These are phyloP conservation scores for Platycnemis pennipes DNA, from an alignment of 2,888 invertebrate genomes.

Conservation along the genomic window DNA sequence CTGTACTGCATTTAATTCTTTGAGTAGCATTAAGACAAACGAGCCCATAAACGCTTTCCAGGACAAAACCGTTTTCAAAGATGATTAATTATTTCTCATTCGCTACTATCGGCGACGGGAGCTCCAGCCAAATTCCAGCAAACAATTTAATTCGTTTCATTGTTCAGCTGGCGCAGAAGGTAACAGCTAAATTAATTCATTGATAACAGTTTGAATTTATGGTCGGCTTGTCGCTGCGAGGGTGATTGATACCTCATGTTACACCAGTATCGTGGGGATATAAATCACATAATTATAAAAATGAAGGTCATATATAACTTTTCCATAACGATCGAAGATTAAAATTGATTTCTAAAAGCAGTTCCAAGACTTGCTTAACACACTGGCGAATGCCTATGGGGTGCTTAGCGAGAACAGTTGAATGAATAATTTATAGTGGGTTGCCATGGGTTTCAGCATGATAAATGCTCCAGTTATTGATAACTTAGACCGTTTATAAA, in stretches of 20 bases:
- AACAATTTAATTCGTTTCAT: not conserved
- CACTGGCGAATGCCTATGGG: not conserved
- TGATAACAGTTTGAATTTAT: not conserved
- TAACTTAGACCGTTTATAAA: not conserved
- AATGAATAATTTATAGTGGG: constrained; percentile 2
- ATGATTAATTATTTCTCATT: not conserved
- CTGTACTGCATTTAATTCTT: not conserved
- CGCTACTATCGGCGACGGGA: not conserved
- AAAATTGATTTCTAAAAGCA: not conserved
- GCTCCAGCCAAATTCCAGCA: not conserved
- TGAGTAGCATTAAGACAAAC: not conserved
- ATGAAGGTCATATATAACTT: not conserved
- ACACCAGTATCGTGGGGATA: not conserved
- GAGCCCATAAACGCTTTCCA: not conserved
- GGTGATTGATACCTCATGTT: not conserved
- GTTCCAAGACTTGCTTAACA: not conserved
- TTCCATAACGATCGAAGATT: not conserved
- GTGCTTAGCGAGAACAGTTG: not conserved
- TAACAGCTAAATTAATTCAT: not conserved
- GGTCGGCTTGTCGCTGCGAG: not conserved
- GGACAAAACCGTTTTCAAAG: not conserved
- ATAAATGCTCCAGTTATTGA: not conserved
- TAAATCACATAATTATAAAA: not conserved
- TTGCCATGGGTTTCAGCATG: not conserved
- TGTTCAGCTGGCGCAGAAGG: not conserved